These are phyloP conservation scores for Pelecanus crispus DNA, from an alignment of 2,113 vertebrate genomes.

Conservation along the genomic window DNA sequence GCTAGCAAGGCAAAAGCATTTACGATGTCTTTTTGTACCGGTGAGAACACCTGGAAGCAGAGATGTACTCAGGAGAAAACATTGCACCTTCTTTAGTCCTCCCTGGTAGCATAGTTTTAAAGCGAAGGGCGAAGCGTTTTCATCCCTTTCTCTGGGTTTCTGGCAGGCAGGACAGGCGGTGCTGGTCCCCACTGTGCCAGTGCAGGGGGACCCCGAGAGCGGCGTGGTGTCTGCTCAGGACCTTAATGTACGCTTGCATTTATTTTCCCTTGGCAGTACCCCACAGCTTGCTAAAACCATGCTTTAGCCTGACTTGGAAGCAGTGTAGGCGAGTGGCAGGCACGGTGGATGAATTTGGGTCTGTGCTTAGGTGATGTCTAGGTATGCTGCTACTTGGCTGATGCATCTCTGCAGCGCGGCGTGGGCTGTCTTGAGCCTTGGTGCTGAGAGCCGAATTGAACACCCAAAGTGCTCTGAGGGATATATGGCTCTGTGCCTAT, in stretches of 20 bases:
- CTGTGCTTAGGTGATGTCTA: neutral
- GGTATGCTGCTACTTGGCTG: neutral
- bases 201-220: neutral
- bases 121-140: neutral
- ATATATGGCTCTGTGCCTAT: neutral
- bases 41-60: neutral
- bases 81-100: neutral
- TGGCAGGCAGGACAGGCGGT: neutral
- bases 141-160: neutral
- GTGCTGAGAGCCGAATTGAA: neutral
- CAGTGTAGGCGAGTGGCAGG: neutral
- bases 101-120: neutral
- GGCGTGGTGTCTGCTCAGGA: neutral
- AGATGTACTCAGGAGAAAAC: neutral
- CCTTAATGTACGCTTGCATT: neutral
- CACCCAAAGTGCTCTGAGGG: neutral
- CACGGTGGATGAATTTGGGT: neutral
- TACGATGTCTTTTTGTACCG: neutral
- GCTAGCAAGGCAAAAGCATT: constrained; percentile 29
- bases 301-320: neutral
- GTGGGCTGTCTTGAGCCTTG: neutral
- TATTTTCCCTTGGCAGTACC: neutral
- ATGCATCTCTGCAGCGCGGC: rapidly evolving
- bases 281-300: neutral
- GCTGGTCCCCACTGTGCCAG: neutral